Conservation (phyloP, 2,797 vertebrate species). For the Rhodeus uyekii region DNA sequence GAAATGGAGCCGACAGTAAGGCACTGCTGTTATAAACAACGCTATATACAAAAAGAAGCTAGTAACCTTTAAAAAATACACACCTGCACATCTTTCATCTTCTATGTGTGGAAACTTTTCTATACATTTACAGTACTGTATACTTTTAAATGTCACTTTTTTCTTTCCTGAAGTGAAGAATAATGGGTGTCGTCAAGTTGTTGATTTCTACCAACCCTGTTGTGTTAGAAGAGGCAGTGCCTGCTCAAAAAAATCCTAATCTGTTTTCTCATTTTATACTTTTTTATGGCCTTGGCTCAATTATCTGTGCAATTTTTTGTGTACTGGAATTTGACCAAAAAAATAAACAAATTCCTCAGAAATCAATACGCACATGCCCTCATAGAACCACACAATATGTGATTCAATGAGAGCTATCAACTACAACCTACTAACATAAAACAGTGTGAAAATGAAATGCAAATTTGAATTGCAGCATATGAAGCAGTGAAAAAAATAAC, state of each 20-base stretch:
- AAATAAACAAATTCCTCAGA: not conserved
- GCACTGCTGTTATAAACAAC: conserved; percentile 37
- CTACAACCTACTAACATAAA: not conserved
- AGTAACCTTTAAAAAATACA: conserved; percentile 53
- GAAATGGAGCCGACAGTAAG: conserved; percentile 39
- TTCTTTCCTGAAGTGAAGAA: not conserved
- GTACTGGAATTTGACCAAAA: not conserved
- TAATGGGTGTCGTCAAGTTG: not conserved
- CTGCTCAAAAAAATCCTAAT: not conserved
- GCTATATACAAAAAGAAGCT: conserved; percentile 19
- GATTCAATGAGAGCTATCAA: not conserved
- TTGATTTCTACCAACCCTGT: not conserved
- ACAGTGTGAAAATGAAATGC: not conserved
- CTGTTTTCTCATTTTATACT: not conserved
- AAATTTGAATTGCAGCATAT: not conserved
- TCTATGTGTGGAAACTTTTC: not conserved
- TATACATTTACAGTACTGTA: not conserved
- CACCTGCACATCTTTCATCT: conserved; percentile 28
- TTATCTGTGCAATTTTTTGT: not conserved
- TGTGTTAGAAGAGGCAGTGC: not conserved
- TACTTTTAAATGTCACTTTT: conserved; percentile 28
- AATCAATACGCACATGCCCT: conserved; percentile 4
- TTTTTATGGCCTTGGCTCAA: not conserved
- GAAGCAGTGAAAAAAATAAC: not conserved
- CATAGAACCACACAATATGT: no score